Percentiles rank a stretch among this genome's conserved stretches.
phyloP scores from a whole-genome alignment of 1,140 invertebrate species.

The Nephila pilipes region DNA sequence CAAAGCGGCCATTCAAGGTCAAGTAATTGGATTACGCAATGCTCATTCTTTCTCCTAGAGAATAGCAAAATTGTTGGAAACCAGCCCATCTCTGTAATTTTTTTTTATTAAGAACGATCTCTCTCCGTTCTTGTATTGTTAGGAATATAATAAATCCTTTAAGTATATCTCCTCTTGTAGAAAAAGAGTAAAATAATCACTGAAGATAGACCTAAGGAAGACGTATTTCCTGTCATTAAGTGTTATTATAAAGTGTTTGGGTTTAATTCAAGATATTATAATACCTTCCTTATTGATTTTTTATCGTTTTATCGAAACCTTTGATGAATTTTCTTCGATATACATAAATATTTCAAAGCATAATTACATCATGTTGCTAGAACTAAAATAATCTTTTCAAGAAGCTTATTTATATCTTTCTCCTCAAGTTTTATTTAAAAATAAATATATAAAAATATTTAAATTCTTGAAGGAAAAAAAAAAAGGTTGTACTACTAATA shows the following conservation, averaged over 20 bases:
- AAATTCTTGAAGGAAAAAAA: too few species aligned
- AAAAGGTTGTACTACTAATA: too few species aligned
- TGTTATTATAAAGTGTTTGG: not conserved
- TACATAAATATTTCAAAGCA: not conserved
- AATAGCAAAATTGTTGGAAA: not conserved
- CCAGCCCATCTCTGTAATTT: not conserved
- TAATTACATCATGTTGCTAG: not conserved
- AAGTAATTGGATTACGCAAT: not conserved
- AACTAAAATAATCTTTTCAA: too few species aligned
- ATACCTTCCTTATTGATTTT: not conserved
- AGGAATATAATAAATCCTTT: not conserved
- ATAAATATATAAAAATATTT: too few species aligned
- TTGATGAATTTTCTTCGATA: not conserved
- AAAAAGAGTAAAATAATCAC: not conserved
- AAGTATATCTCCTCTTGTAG: not conserved
- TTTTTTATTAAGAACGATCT: constrained; percentile 5
- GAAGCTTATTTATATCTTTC: too few species aligned
- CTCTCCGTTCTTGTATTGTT: not conserved
- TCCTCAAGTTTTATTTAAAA: too few species aligned
- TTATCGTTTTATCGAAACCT: not conserved
- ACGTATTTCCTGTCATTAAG: not conserved
- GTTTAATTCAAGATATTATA: not conserved
- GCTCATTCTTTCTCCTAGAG: not conserved
- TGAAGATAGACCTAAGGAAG: not conserved
- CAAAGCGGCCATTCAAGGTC: not conserved